A percentile compares a stretch with the other conserved stretches of the same genome.
Evolutionary conservation across 2,113 vertebrate genomes (phyloP).

Genomic region (Trochalopteron elliotii): DNA sequence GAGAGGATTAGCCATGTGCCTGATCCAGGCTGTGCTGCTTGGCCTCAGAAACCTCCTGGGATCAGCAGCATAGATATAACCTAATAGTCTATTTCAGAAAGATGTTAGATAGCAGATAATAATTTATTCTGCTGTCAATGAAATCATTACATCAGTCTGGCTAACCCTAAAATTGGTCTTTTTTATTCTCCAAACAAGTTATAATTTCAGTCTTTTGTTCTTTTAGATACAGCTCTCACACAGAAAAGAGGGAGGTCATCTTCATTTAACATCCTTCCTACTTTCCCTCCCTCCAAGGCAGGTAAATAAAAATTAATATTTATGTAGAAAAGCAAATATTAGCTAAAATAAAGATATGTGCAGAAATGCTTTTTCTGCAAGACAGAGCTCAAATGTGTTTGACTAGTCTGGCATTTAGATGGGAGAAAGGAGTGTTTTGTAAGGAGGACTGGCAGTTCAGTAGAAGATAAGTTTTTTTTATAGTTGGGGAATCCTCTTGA

Average conservation of each 20-base stretch:
- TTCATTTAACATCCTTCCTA: conserved; percentile 63
- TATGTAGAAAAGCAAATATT: background rate
- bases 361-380: background rate
- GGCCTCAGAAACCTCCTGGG: background rate
- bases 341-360: background rate
- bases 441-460: background rate
- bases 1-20: background rate
- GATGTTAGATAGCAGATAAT: background rate
- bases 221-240: conserved; percentile 23
- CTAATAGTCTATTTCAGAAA: background rate
- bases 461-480: background rate
- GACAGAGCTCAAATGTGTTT: background rate
- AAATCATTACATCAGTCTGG: background rate
- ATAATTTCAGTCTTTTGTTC: conserved; percentile 9
- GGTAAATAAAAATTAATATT: conserved; percentile 47
- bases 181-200: background rate
- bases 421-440: background rate
- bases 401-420: background rate
- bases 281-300: conserved; percentile 62
- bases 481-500: background rate
- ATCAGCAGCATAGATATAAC: background rate
- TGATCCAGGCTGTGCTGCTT: background rate
- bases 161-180: background rate
- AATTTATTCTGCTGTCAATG: background rate
- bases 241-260: conserved; percentile 61